Conservation (phyloP, 2,113 vertebrate species). For the Melanostigma gelatinosum region DNA sequence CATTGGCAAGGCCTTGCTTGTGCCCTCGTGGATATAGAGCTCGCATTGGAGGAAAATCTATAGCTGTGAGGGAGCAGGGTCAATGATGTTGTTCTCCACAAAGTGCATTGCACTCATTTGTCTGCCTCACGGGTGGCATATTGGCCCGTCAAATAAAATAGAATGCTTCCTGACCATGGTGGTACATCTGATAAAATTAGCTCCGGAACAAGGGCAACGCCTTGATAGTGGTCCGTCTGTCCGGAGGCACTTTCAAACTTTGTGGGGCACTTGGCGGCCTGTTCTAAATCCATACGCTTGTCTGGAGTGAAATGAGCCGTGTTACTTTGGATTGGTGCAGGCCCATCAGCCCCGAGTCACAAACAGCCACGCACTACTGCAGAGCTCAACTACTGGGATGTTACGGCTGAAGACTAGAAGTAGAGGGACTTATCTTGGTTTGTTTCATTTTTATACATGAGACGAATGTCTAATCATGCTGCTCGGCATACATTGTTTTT, state of each 20-base stretch:
- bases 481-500: background rate
- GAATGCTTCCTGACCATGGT: conserved; percentile 67
- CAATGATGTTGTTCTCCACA: conserved; percentile 76
- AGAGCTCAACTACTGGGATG: conserved; percentile 12
- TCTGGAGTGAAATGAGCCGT: conserved; percentile 52
- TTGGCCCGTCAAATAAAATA: conserved; percentile 70
- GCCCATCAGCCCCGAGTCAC: conserved; percentile 4
- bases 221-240: conserved; percentile 55
- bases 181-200: conserved; percentile 79
- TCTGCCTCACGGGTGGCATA: conserved; percentile 72
- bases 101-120: conserved; percentile 74
- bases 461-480: background rate
- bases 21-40: conserved; percentile 57
- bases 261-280: conserved; percentile 2
- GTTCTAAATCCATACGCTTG: conserved; percentile 50
- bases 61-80: conserved; percentile 70
- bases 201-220: conserved; percentile 70
- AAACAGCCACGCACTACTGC: conserved; percentile 1
- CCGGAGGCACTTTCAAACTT: conserved; percentile 51
- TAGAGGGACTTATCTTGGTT: background rate
- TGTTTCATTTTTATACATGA: background rate
- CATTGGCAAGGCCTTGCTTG: conserved; percentile 51
- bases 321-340: conserved; percentile 21
- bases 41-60: conserved; percentile 68
- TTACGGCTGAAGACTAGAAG: background rate